Percentiles rank a stretch among this genome's conserved stretches.
These are phyloP conservation scores for Eristalinus aeneus DNA, from an alignment of 2,888 invertebrate genomes.

Conservation along the genomic window DNA sequence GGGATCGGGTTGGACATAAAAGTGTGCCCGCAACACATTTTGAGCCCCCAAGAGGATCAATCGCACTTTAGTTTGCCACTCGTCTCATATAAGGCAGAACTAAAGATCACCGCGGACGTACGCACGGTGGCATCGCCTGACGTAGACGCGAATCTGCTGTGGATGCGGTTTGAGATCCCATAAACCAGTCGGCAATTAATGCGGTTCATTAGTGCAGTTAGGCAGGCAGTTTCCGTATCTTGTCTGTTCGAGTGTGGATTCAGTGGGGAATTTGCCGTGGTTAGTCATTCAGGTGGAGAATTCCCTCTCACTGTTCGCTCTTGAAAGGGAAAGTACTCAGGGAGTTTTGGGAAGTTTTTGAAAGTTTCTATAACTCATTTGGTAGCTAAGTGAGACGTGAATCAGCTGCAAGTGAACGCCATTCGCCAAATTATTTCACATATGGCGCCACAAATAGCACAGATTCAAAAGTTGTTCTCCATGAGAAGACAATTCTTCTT, in stretches of 20 bases:
- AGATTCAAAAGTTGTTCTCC: too few species aligned
- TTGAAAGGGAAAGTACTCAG: not conserved
- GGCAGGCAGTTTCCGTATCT: conserved; percentile 33
- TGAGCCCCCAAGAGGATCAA: conserved; percentile 14
- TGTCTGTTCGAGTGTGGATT: not conserved
- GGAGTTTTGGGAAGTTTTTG: too few species aligned
- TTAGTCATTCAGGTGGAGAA: not conserved
- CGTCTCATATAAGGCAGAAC: conserved; percentile 5
- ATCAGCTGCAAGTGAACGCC: too few species aligned
- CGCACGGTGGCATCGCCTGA: conserved; percentile 14
- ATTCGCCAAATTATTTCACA: too few species aligned
- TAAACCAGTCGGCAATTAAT: conserved; percentile 31
- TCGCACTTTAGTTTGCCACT: not conserved
- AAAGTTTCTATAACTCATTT: too few species aligned
- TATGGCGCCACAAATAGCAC: too few species aligned
- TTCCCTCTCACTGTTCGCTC: not conserved
- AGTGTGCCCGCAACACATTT: not conserved
- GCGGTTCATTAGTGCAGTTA: conserved; percentile 32
- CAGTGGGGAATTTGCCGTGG: not conserved
- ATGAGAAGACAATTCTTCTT: too few species aligned
- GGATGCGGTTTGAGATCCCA: not conserved
- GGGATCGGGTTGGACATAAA: not conserved
- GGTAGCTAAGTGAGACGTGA: too few species aligned
- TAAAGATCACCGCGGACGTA: conserved; percentile 11
- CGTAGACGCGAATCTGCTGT: conserved; percentile 8